Conservation (phyloP, 1,140 invertebrate genomes). For the Nasonia longicornis region DNA sequence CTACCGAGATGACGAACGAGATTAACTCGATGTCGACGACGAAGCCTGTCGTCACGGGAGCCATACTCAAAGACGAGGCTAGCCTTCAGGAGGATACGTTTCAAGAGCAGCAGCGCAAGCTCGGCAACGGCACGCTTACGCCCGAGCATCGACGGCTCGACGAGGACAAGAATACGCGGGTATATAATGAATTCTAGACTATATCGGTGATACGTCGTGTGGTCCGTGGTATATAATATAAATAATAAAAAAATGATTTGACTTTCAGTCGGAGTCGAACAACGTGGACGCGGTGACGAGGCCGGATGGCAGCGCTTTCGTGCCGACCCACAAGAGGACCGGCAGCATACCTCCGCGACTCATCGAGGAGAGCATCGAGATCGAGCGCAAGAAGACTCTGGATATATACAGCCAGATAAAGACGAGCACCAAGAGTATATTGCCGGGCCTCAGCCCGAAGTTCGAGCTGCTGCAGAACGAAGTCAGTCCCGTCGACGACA, state of each 20-base stretch:
- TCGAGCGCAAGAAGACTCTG: conserved; percentile 63
- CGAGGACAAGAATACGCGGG: not conserved
- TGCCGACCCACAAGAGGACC: conserved; percentile 62
- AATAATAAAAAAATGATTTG: too few species aligned
- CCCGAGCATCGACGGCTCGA: conserved; percentile 56
- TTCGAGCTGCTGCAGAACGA: conserved; percentile 67
- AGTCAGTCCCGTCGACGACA: conserved; percentile 67
- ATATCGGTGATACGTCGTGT: too few species aligned
- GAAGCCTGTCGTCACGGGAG: conserved; percentile 77
- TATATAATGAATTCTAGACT: too few species aligned
- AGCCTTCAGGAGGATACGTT: conserved; percentile 62
- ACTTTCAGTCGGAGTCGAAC: conserved; percentile 23
- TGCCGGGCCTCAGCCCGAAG: conserved; percentile 63
- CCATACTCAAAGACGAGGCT: conserved; percentile 74
- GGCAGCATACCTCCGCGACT: conserved; percentile 64
- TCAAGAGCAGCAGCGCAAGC: conserved; percentile 65
- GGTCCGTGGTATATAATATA: too few species aligned
- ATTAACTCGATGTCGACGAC: conserved; percentile 49
- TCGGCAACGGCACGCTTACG: conserved; percentile 64
- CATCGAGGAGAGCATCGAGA: conserved; percentile 62
- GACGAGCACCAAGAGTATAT: conserved; percentile 63
- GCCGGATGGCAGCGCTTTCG: conserved; percentile 58
- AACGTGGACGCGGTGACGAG: conserved; percentile 46
- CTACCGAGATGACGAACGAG: not conserved
- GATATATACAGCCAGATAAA: conserved; percentile 68